phyloP scores from a whole-genome alignment of 2,888 invertebrate genomes.

The Latrodectus elegans region DNA sequence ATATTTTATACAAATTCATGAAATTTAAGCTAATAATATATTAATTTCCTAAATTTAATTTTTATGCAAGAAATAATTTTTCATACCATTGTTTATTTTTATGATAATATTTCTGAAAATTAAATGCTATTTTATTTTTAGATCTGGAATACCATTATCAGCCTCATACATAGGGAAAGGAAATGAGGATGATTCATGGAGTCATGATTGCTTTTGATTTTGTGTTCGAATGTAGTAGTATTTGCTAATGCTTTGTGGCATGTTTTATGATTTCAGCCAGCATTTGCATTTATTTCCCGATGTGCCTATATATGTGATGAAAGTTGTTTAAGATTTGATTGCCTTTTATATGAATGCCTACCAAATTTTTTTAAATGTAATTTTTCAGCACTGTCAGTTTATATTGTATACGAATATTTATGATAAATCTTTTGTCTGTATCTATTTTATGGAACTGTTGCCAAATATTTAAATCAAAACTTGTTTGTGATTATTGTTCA shows the following conservation, averaged over 20 bases:
- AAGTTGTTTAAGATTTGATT: constrained; percentile 45
- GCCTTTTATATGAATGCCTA: constrained; percentile 16
- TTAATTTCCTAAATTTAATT: not conserved
- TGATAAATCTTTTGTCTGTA: constrained; percentile 21
- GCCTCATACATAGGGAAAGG: constrained; percentile 34
- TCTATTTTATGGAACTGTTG: constrained; percentile 3
- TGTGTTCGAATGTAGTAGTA: not conserved
- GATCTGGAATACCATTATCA: constrained; percentile 66
- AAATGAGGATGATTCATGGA: constrained; percentile 54
- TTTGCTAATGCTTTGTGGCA: constrained; percentile 54
- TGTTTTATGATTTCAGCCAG: constrained; percentile 49
- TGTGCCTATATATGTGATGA: constrained; percentile 45
- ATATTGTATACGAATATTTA: constrained; percentile 21
- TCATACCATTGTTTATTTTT: not conserved
- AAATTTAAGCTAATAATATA: too few relatives aligned
- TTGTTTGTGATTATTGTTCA: too few relatives aligned
- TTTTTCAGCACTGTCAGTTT: not conserved
- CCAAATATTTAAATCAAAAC: constrained; percentile 4
- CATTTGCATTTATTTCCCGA: constrained; percentile 35
- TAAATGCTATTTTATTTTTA: not conserved
- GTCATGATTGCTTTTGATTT: constrained; percentile 55
- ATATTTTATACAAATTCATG: not conserved
- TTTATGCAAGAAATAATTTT: not conserved
- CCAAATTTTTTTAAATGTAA: constrained; percentile 18
- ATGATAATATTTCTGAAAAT: not conserved